Evolutionary conservation across 1,140 invertebrate genomes (phyloP).

Genomic region (Potamilus streckersoni): DNA sequence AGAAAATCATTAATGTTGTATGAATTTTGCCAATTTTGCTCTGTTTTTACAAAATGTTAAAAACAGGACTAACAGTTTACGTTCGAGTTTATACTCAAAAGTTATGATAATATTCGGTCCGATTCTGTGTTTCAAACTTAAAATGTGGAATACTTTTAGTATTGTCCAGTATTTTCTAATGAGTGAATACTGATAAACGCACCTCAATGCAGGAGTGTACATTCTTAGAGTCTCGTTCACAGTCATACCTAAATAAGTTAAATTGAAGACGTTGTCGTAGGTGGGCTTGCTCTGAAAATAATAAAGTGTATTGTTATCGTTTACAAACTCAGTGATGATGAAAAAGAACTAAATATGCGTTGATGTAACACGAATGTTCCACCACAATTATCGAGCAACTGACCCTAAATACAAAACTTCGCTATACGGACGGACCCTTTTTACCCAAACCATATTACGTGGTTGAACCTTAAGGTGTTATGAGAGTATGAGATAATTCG

Average conservation of each 20-base stretch:
- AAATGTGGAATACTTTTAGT: too few species aligned
- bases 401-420: not conserved
- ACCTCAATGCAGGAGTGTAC: constrained; percentile 33
- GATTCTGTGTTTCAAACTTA: too few species aligned
- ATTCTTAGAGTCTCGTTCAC: constrained; percentile 39
- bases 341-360: too few species aligned
- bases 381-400: too few species aligned
- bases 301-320: not conserved
- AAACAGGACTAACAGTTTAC: too few species aligned
- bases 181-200: not conserved
- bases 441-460: not conserved
- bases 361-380: too few species aligned
- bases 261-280: constrained; percentile 36
- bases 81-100: too few species aligned
- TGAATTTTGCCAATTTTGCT: too few species aligned
- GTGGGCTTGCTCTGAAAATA: constrained; percentile 21
- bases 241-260: constrained; percentile 31
- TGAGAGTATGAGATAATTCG: not conserved
- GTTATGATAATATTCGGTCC: too few species aligned
- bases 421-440: not conserved
- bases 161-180: too few species aligned
- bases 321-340: not conserved
- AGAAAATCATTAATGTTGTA: too few species aligned
- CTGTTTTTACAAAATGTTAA: too few species aligned
- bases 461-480: not conserved